Evolutionary conservation across 2,113 vertebrate genomes (phyloP).

Genomic region (Vanacampus margaritifer): DNA sequence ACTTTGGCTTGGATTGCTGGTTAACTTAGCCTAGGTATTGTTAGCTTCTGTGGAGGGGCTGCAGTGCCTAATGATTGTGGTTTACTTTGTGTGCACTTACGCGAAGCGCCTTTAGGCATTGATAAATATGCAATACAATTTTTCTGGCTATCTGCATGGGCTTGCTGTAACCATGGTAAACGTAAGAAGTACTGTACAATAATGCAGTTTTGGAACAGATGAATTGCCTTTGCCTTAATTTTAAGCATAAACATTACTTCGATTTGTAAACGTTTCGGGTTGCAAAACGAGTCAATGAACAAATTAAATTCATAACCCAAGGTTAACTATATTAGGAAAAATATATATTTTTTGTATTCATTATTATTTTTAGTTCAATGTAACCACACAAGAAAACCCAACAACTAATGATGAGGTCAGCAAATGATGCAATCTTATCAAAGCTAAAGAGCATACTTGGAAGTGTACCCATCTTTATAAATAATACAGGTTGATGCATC

Average conservation of each 20-base stretch:
- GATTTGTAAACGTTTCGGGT: neutral
- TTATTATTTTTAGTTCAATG: neutral
- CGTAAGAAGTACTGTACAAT: no score
- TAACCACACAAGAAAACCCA: neutral
- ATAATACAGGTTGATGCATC: neutral
- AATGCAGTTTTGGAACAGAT: neutral
- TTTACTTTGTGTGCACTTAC: no score
- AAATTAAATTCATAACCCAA: neutral
- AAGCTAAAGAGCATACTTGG: neutral
- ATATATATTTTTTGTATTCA: neutral
- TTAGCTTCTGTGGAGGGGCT: no score
- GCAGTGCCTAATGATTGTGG: no score
- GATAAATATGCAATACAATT: no score
- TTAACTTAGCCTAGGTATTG: no score
- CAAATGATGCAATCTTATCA: neutral
- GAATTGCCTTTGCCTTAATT: neutral
- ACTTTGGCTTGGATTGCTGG: no score
- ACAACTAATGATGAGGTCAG: neutral
- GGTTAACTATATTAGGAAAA: neutral
- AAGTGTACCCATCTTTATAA: neutral
- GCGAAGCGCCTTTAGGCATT: no score
- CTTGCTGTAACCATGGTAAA: no score
- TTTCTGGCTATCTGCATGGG: no score
- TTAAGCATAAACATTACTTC: neutral
- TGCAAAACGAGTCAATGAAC: neutral